Conservation (phyloP, 2,797 vertebrate species). For the Pantherophis vulpinus region DNA sequence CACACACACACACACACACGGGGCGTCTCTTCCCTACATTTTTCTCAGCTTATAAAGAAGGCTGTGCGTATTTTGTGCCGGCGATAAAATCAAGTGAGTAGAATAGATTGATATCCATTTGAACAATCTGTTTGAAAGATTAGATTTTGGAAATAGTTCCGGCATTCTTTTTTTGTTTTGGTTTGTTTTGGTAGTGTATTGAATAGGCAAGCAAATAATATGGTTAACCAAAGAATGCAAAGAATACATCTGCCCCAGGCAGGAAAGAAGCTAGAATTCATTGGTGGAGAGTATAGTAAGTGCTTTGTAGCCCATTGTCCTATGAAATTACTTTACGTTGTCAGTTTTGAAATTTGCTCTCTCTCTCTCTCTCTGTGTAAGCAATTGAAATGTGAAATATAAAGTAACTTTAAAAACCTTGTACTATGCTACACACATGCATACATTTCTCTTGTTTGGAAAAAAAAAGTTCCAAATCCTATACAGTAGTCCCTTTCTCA, state of each 20-base stretch:
- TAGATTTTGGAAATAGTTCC: background rate
- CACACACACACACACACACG: background rate
- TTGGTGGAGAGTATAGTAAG: background rate
- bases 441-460: background rate
- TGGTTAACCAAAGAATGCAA: background rate
- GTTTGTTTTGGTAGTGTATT: background rate
- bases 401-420: background rate
- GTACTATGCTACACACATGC: background rate
- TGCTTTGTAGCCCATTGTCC: background rate
- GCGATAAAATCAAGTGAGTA: background rate
- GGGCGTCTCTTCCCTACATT: constrained; percentile 4
- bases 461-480: background rate
- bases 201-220: background rate
- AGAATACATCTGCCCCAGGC: too few species aligned
- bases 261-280: background rate
- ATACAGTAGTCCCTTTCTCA: background rate
- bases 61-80: background rate
- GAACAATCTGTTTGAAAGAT: background rate
- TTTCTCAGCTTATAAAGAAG: background rate
- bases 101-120: background rate
- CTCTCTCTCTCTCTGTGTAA: too few species aligned
- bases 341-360: background rate
- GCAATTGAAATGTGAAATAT: background rate
- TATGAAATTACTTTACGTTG: background rate
- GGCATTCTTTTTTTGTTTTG: background rate